Evolutionary conservation across 2,113 vertebrate species (phyloP).

Genomic region (Thinocorus orbignyianus): DNA sequence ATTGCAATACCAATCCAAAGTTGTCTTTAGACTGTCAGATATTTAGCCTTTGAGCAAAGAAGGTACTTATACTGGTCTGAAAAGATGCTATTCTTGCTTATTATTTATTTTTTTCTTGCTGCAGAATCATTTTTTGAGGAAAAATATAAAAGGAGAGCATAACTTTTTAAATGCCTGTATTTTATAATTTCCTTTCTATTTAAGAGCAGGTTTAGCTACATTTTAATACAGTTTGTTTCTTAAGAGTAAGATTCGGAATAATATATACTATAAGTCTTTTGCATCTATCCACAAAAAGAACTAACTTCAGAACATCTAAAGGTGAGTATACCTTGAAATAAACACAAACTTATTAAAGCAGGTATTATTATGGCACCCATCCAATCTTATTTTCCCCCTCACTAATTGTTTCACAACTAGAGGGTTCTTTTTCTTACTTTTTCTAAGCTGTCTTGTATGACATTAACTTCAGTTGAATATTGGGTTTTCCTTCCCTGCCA

Average conservation of each 20-base stretch:
- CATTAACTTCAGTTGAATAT: background rate
- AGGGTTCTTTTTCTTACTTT: background rate
- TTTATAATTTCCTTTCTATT: background rate
- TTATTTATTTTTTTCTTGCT: background rate
- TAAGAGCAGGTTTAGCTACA: background rate
- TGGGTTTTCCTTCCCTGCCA: background rate
- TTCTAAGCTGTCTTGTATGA: background rate
- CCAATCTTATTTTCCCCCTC: background rate
- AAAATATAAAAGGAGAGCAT: background rate
- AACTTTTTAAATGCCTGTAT: accelerated
- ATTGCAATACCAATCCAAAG: background rate
- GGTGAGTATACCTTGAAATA: background rate
- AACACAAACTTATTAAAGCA: background rate
- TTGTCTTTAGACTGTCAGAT: background rate
- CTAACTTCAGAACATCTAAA: background rate
- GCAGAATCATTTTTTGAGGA: background rate
- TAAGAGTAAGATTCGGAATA: background rate
- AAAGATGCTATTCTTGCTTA: background rate
- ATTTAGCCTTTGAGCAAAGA: background rate
- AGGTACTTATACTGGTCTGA: background rate
- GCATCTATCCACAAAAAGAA: background rate
- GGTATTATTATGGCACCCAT: background rate
- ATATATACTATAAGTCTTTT: background rate
- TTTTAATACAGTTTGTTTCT: background rate
- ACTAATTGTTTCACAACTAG: background rate